These are phyloP conservation scores for Odontomachus brunneus DNA, from an alignment of 1,140 invertebrate genomes.

Conservation along the genomic window DNA sequence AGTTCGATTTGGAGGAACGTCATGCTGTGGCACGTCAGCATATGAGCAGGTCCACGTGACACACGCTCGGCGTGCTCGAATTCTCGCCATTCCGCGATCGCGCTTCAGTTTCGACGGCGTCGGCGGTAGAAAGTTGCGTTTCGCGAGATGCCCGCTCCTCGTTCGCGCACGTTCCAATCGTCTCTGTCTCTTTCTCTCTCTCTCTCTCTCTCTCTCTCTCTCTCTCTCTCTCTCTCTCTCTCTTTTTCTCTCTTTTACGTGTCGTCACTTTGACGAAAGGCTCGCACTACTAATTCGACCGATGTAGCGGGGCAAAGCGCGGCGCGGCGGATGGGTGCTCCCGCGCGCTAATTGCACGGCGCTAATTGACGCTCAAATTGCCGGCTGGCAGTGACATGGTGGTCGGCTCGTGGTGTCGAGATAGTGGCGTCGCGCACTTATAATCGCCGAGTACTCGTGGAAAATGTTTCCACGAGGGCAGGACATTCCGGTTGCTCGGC, in stretches of 20 bases:
- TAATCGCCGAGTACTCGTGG: background rate
- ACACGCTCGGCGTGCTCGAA: constrained; percentile 5
- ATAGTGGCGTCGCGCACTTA: background rate
- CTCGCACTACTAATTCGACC: constrained; percentile 8
- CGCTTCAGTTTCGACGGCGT: constrained; percentile 30
- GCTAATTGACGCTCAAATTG: constrained; percentile 36
- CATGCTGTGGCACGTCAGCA: constrained; percentile 13
- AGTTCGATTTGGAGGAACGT: background rate
- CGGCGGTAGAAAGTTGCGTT: constrained; percentile 15
- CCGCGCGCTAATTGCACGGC: constrained; percentile 37
- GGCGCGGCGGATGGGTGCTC: background rate
- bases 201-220: too few relatives aligned
- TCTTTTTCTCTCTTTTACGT: too few relatives aligned
- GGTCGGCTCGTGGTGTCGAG: background rate
- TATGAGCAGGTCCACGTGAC: constrained; percentile 14
- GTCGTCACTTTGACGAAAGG: background rate
- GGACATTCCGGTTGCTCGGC: background rate
- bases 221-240: too few relatives aligned
- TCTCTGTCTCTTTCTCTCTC: too few relatives aligned
- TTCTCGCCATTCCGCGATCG: constrained; percentile 29
- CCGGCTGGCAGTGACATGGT: background rate
- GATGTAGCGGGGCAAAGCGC: background rate
- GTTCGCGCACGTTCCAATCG: background rate
- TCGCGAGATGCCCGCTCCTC: background rate
- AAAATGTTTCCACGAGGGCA: background rate